These are phyloP conservation scores for Pseudococcus longispinus DNA, from an alignment of 2,888 invertebrate genomes.

Conservation along the genomic window DNA sequence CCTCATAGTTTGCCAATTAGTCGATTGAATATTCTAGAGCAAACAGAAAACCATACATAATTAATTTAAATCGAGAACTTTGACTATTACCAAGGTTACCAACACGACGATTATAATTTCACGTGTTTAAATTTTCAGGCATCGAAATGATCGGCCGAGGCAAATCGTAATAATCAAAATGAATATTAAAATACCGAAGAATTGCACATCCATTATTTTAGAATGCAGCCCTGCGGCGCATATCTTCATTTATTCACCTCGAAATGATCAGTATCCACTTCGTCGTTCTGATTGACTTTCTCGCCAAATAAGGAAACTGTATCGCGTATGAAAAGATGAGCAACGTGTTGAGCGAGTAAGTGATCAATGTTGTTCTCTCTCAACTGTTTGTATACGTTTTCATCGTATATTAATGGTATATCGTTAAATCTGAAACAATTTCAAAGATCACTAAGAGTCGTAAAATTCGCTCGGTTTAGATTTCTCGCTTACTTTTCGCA, in stretches of 20 bases:
- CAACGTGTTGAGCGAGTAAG: conserved; percentile 91
- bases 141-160: not conserved
- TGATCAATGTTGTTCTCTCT: conserved; percentile 90
- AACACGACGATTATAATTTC: not conserved
- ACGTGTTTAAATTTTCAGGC: not conserved
- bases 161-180: not conserved
- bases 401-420: conserved; percentile 86
- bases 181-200: not conserved
- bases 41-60: not conserved
- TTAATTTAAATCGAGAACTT: not conserved
- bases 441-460: not conserved
- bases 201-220: not conserved
- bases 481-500: conserved; percentile 71
- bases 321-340: conserved; percentile 97
- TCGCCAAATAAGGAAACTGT: conserved; percentile 94
- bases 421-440: conserved; percentile 82
- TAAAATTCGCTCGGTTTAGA: not conserved
- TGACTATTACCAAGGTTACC: not conserved
- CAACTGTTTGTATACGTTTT: conserved; percentile 81
- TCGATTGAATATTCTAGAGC: conserved; percentile 92
- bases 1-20: conserved; percentile 99
- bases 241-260: conserved; percentile 71
- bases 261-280: conserved; percentile 96
- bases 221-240: not conserved
- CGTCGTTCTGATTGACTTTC: conserved; percentile 91